Percentiles rank a stretch among this genome's conserved stretches.
These are phyloP conservation scores for Lycaon pictus DNA, from an alignment of 2,113 vertebrate species.

Conservation along the genomic window DNA sequence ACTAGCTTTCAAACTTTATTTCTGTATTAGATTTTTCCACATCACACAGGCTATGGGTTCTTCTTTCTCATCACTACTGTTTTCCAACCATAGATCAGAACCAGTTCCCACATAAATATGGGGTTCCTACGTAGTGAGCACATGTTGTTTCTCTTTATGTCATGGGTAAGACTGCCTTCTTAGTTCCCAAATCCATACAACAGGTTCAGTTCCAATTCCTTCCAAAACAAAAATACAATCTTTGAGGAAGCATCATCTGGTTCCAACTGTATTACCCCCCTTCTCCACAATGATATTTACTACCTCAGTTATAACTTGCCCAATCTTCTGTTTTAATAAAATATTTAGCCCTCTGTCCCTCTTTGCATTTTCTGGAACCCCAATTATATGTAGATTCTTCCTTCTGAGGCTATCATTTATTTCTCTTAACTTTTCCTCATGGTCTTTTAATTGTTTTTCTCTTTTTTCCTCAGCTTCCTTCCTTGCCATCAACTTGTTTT, in stretches of 20 bases:
- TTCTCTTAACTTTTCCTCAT: too few species aligned
- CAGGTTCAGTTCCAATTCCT: neutral
- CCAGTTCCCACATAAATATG: neutral
- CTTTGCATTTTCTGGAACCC: too few species aligned
- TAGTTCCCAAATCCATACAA: fast-evolving
- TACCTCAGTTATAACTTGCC: neutral
- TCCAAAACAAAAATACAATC: too few species aligned
- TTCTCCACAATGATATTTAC: too few species aligned
- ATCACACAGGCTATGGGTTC: neutral
- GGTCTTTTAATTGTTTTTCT: too few species aligned
- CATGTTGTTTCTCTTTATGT: neutral
- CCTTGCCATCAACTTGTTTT: too few species aligned
- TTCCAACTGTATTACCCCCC: neutral
- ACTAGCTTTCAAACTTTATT: neutral
- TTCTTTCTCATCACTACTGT: neutral
- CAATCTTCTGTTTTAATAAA: neutral
- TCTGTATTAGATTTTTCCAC: neutral
- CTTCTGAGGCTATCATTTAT: too few species aligned
- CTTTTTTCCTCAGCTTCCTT: too few species aligned
- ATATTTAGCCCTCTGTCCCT: too few species aligned
- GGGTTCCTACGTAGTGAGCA: neutral
- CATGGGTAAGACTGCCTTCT: neutral
- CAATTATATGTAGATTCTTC: too few species aligned
- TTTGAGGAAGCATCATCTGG: neutral
- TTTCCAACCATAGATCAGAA: neutral